Conservation (phyloP, 2,113 vertebrate genomes). For the Aegithalos caudatus region DNA sequence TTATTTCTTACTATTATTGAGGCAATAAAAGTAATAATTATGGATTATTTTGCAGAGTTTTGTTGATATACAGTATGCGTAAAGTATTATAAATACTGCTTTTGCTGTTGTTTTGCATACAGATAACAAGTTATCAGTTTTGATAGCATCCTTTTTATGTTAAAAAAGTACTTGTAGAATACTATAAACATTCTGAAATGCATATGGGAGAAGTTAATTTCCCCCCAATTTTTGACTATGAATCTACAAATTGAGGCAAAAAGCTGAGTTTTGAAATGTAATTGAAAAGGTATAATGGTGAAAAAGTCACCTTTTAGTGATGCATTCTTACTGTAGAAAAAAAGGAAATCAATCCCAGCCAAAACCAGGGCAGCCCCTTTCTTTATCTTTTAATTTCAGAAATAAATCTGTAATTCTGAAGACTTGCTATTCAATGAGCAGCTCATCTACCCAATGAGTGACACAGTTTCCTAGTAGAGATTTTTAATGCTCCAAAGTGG, state of each 20-base stretch:
- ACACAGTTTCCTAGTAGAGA: not conserved
- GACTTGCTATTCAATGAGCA: not conserved
- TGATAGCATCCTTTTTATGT: not conserved
- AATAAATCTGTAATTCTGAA: not conserved
- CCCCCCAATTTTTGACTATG: not conserved
- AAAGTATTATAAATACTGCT: not conserved
- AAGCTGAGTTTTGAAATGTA: not conserved
- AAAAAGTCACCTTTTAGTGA: not conserved
- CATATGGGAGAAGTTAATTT: not conserved
- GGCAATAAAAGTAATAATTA: not conserved
- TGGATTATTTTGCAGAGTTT: not conserved
- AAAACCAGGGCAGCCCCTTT: not conserved
- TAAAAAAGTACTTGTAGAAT: not conserved
- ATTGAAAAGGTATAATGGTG: not conserved
- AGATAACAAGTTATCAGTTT: not conserved
- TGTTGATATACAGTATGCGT: not conserved
- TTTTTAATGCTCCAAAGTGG: not conserved
- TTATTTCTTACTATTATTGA: not conserved
- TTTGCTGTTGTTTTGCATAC: not conserved
- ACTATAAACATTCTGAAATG: not conserved
- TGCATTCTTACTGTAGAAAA: too few relatives aligned
- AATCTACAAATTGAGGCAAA: not conserved
- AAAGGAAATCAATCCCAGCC: not conserved
- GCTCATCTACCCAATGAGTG: not conserved
- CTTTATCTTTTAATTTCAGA: not conserved